Percentiles rank a stretch among this genome's conserved stretches.
phyloP scores from a whole-genome alignment of 2,888 invertebrate genomes.

The Serrognathus titanus region DNA sequence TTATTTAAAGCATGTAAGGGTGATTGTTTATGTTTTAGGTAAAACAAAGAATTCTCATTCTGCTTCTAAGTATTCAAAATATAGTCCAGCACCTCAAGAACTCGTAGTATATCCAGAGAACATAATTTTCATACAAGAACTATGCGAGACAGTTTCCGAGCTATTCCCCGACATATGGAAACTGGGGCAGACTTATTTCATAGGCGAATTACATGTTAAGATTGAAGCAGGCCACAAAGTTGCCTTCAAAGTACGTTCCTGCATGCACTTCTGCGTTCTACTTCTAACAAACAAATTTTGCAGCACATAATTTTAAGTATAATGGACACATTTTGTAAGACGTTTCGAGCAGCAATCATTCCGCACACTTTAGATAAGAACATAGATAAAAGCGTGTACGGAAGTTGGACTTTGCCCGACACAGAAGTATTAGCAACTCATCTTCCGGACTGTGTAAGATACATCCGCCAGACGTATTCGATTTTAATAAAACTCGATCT shows the following conservation, averaged over 20 bases:
- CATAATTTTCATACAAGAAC: constrained; percentile 69
- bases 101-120: constrained; percentile 58
- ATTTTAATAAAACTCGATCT: constrained; percentile 80
- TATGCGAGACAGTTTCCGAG: constrained; percentile 70
- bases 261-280: background rate
- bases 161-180: constrained; percentile 93
- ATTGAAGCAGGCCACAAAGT: constrained; percentile 69
- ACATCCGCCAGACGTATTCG: constrained; percentile 76
- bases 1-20: background rate
- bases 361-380: constrained; percentile 58
- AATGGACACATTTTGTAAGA: constrained; percentile 70
- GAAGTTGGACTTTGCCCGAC: constrained; percentile 54
- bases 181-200: constrained; percentile 91
- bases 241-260: constrained; percentile 68
- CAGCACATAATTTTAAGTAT: constrained; percentile 77
- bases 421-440: constrained; percentile 60
- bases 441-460: constrained; percentile 77
- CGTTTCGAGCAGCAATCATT: constrained; percentile 70
- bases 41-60: constrained; percentile 35
- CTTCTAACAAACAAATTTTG: constrained; percentile 20
- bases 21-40: constrained; percentile 21
- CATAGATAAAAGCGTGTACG: constrained; percentile 48
- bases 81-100: constrained; percentile 34
- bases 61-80: constrained; percentile 42
- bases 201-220: constrained; percentile 77